Base-by-base conservation (phyloP, 2,888 invertebrate genomes). In the Tinea pellionella region DNA sequence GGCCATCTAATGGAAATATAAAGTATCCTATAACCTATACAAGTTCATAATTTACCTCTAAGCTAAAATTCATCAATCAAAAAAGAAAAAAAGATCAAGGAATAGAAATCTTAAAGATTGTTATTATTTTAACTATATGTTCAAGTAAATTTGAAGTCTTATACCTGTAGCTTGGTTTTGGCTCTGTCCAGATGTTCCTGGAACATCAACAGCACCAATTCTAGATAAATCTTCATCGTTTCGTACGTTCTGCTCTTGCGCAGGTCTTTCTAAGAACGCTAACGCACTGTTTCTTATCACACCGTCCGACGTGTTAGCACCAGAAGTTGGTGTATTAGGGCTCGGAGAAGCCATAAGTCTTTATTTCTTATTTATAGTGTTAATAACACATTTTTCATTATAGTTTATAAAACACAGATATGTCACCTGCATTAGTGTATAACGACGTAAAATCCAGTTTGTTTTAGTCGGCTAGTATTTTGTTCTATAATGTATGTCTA, bases 221-320 rank as follows among this genome's bases (percentile, higher is more conserved):
- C 16, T 6, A 4, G 47, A 15, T n/a, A 2, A 8, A 15, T 47
- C 37, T 37, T 37, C 47, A 47, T 41, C 41, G n/a, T 41, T 12
- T 41, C 9, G 12, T n/a, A 8, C n/a, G 8, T 41, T 41, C 41
- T 72, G 63, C 9, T 71, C 67, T 63, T 79, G 82, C 73, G 80
- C 78, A 66, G 73, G 69, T 32, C 57, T 32, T 73, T 78, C 75
- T 69, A 83, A 75, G 53, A 85, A 85, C 13, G 78, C 74, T 15
- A 85, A 63, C 0, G 80, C 85, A 63, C 85, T 86, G 63, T 74
- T 84, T 12, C 74, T 71, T 1, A 83, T 74, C 1, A 85, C 74
- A 2, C 83, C 83, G 11, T 71, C 62, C 1, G 47, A 47, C 2
- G 47, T 47, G 4, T 2, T 9, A 47, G 15, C 15, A 47, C 9